Percentiles rank a stretch among this genome's conserved stretches.
Conservation (phyloP, 2,797 vertebrate species). For the Furcifer pardalis region DNA sequence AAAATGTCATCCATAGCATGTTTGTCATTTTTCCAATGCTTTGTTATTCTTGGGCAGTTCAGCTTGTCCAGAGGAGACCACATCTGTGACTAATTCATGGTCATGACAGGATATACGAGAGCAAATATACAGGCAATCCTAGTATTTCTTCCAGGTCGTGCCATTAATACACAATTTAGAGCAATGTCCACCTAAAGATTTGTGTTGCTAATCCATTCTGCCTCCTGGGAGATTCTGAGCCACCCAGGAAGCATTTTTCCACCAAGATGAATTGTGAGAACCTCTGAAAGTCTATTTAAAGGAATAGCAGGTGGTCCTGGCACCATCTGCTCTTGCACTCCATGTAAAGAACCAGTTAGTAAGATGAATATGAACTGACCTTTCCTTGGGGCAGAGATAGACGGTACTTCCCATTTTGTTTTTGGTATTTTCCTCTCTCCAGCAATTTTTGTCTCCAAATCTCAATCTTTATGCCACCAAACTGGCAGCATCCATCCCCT, state of each 20-base stretch:
- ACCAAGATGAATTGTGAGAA: slow-evolving; percentile 31
- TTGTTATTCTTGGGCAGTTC: not conserved
- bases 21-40: not conserved
- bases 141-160: not conserved
- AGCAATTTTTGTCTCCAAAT: no score
- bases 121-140: not conserved
- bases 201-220: slow-evolving; percentile 7
- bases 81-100: not conserved
- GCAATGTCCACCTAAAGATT: not conserved
- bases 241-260: slow-evolving; percentile 5
- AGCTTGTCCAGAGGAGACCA: not conserved
- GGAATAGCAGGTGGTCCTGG: not conserved
- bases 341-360: not conserved
- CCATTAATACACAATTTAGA: not conserved
- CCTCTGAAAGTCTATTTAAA: slow-evolving; percentile 17
- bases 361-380: not conserved
- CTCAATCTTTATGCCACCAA: no score
- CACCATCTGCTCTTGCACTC: slow-evolving; percentile 23
- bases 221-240: not conserved
- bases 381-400: not conserved
- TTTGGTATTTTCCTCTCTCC: no score
- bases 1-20: not conserved
- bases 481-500: no score
- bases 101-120: not conserved
- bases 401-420: no score